Conservation (phyloP, 1,140 invertebrate species). For the Cherax quadricarinatus region DNA sequence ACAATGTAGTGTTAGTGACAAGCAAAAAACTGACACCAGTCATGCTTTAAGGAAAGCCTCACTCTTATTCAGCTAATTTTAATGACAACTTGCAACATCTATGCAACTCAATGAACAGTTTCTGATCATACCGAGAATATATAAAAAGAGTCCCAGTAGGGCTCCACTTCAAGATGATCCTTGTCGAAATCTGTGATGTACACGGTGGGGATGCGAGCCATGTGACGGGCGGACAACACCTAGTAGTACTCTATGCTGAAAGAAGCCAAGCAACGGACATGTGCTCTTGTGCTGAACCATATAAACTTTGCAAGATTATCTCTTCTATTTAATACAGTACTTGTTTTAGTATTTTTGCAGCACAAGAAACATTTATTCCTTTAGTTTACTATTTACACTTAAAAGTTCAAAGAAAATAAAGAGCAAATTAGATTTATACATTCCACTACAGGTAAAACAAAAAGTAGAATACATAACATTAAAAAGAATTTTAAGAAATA, state of each 20-base stretch:
- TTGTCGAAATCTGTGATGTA: constrained; percentile 55
- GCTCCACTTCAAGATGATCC: constrained; percentile 36
- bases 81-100: neutral
- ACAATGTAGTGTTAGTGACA: neutral
- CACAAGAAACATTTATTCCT: neutral
- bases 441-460: too few relatives aligned
- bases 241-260: constrained; percentile 10
- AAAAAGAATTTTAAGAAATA: too few relatives aligned
- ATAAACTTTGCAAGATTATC: neutral
- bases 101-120: neutral
- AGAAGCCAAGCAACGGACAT: neutral
- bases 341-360: too few relatives aligned
- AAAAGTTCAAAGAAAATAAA: neutral
- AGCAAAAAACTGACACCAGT: neutral
- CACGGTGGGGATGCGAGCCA: constrained; percentile 51
- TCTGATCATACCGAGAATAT: constrained; percentile 31
- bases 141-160: constrained; percentile 51
- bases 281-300: neutral
- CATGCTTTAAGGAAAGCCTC: neutral
- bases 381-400: neutral
- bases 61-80: neutral
- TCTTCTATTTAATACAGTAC: neutral
- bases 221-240: constrained; percentile 9
- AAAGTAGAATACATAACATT: too few relatives aligned
- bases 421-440: too few relatives aligned